Conservation (phyloP, 2,797 vertebrate species). For the Gephyroberyx darwinii region DNA sequence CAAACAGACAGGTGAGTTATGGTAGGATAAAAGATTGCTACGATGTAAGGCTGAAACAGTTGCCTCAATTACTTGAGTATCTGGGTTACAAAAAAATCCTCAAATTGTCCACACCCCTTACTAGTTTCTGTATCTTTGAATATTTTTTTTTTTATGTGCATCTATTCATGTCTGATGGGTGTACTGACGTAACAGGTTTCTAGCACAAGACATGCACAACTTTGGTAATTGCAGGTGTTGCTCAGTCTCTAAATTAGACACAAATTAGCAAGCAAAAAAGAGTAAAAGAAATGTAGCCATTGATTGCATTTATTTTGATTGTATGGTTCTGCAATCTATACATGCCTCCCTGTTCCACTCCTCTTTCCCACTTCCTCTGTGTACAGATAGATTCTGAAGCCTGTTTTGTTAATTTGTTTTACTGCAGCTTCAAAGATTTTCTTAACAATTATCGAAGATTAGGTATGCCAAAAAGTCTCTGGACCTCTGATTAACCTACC, state of each 20-base stretch:
- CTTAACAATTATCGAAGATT: not conserved
- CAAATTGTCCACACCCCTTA: not conserved
- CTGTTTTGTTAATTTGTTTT: not conserved
- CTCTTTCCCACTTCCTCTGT: not conserved
- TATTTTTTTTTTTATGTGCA: not conserved
- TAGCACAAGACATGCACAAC: conserved; percentile 3
- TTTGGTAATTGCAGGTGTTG: not conserved
- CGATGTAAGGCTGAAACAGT: not conserved
- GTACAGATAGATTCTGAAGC: not conserved
- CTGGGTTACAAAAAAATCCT: not conserved
- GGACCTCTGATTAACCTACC: not conserved
- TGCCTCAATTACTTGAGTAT: not conserved
- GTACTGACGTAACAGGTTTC: not conserved
- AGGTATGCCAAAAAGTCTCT: not conserved
- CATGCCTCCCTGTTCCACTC: not conserved
- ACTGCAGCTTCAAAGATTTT: not conserved
- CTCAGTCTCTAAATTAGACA: not conserved
- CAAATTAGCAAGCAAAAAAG: conserved; percentile 10
- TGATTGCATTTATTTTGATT: not conserved
- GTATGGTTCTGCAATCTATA: not conserved
- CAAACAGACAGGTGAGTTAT: conserved; percentile 93
- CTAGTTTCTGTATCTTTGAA: not conserved
- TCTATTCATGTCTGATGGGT: not conserved
- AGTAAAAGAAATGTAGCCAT: not conserved
- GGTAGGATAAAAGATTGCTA: not conserved